These are phyloP conservation scores for Podarcis siculus DNA, from an alignment of 2,797 vertebrate genomes.

Conservation along the genomic window DNA sequence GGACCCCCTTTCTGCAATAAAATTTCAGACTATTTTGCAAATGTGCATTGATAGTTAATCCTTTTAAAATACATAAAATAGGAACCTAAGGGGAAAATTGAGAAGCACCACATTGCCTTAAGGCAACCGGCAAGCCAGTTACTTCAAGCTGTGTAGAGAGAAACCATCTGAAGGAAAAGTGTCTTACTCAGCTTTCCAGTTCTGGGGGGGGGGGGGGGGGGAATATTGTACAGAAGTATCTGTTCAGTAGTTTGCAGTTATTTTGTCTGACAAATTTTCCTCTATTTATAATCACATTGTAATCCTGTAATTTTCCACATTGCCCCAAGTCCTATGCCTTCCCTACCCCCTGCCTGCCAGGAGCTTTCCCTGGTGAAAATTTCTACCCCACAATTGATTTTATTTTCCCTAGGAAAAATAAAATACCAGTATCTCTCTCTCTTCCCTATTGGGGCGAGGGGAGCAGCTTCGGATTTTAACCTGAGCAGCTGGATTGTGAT, in stretches of 20 bases:
- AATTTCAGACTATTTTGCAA: background rate
- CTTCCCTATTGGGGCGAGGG: too few species aligned
- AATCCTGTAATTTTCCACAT: background rate
- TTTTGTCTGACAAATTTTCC: background rate
- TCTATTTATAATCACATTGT: background rate
- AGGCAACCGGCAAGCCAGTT: background rate
- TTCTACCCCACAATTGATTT: too few species aligned
- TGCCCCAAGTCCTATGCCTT: too few species aligned
- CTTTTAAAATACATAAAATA: background rate
- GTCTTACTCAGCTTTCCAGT: background rate
- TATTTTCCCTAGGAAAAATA: too few species aligned
- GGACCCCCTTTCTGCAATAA: background rate
- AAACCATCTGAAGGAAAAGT: background rate
- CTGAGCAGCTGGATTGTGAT: too few species aligned
- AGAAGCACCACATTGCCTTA: background rate
- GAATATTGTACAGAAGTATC: background rate
- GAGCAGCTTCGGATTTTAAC: too few species aligned
- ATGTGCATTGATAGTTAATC: background rate
- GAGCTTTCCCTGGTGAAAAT: too few species aligned
- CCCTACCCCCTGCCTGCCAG: too few species aligned
- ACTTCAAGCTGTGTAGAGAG: background rate
- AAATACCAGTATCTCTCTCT: too few species aligned
- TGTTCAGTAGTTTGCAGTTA: background rate
- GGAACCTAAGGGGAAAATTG: background rate
- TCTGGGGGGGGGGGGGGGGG: background rate